These are phyloP conservation scores for Masnerella sp. DNA, from an alignment of 2,888 invertebrate genomes.

Conservation along the genomic window DNA sequence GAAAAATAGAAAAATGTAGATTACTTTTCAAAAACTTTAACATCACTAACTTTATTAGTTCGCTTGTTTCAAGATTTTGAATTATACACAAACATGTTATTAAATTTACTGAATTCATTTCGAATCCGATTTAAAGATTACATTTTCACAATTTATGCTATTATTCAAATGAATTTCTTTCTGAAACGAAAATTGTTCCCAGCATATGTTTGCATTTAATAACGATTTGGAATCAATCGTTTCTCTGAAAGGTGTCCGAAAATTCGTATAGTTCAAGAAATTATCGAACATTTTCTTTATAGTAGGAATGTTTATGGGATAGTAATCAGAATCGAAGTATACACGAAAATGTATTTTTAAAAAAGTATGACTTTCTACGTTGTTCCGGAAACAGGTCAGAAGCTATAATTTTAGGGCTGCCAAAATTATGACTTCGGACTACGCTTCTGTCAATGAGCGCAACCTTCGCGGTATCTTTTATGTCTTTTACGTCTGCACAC, in stretches of 20 bases:
- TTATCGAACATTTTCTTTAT: constrained; percentile 26
- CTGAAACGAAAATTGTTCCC: constrained; percentile 4
- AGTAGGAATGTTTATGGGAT: constrained; percentile 35
- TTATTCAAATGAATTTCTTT: constrained; percentile 6
- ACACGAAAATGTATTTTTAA: constrained; percentile 14
- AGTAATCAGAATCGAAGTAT: constrained; percentile 39
- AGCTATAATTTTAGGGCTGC: constrained; percentile 34
- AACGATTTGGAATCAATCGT: not conserved
- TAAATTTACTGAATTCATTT: no score
- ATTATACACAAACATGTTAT: no score
- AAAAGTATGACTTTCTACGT: constrained; percentile 32
- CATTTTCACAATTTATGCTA: constrained; percentile 18
- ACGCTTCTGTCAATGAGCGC: constrained; percentile 52
- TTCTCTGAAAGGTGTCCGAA: constrained; percentile 6
- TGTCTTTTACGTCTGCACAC: constrained; percentile 50
- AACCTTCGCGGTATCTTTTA: constrained; percentile 53
- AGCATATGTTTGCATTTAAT: not conserved
- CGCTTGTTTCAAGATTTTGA: no score
- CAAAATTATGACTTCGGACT: constrained; percentile 53
- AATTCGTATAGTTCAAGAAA: constrained; percentile 6
- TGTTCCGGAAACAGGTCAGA: constrained; percentile 51
- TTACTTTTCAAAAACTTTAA: no score
- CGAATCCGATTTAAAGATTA: no score
- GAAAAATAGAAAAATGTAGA: no score
- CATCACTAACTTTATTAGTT: no score